Evolutionary conservation across 2,888 invertebrate genomes (phyloP).

Genomic region (Tupiocoris notatus): DNA sequence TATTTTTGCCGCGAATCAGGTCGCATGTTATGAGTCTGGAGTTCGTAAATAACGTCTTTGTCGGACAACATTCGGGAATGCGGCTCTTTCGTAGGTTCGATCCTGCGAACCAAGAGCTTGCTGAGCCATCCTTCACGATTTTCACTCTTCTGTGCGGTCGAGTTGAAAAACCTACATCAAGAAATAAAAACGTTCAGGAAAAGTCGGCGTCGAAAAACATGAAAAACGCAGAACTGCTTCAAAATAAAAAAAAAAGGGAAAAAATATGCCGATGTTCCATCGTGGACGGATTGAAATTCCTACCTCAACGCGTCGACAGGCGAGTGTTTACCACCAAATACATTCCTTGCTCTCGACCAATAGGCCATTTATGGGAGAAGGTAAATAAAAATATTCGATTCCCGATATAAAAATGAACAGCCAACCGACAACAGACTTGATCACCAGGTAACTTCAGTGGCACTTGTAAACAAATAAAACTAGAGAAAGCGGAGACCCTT

Average conservation of each 20-base stretch:
- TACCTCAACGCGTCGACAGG: neutral
- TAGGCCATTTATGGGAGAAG: neutral
- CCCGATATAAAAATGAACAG: neutral
- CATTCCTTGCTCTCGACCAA: neutral
- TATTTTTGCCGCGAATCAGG: conserved; percentile 86
- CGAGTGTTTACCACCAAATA: neutral
- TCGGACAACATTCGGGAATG: conserved; percentile 96
- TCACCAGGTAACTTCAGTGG: neutral
- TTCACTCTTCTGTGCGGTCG: conserved; percentile 43
- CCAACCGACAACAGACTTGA: too few species aligned
- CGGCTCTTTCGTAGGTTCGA: conserved; percentile 92
- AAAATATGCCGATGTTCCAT: too few species aligned
- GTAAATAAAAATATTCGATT: neutral
- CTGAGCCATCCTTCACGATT: conserved; percentile 77
- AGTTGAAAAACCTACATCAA: conserved; percentile 44
- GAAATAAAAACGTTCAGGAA: too few species aligned
- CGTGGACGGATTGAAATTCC: too few species aligned
- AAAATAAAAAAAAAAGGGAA: too few species aligned
- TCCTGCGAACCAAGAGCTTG: conserved; percentile 82
- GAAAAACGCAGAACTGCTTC: too few species aligned
- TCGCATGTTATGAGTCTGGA: conserved; percentile 92
- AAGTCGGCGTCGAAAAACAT: too few species aligned
- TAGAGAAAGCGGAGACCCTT: neutral
- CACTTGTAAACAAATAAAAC: neutral
- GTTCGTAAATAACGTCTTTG: conserved; percentile 91